Evolutionary conservation across 2,888 invertebrate species (phyloP).

Genomic region (Tenodera sinensis): DNA sequence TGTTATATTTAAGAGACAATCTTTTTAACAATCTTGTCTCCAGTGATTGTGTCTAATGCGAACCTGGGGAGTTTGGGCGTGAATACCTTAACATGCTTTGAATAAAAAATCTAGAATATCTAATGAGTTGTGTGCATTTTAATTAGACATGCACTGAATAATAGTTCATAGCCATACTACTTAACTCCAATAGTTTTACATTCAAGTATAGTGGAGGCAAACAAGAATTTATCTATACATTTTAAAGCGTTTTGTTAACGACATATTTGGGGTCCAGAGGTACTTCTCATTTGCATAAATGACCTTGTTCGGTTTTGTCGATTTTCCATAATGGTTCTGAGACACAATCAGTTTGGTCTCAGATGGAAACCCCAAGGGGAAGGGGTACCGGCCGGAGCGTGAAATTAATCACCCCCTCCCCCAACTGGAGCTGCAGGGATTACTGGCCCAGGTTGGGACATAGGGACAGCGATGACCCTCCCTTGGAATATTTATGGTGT

Average conservation of each 20-base stretch:
- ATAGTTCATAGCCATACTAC: no score
- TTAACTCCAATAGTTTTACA: no score
- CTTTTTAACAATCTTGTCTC: no score
- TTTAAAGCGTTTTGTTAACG: not conserved
- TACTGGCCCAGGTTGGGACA: not conserved
- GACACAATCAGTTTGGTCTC: not conserved
- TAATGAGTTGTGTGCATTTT: no score
- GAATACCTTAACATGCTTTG: no score
- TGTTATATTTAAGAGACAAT: no score
- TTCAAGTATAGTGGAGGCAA: no score
- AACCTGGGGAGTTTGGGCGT: no score
- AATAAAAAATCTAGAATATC: no score
- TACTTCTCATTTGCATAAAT: not conserved
- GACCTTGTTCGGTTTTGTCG: not conserved
- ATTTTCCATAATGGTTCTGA: not conserved
- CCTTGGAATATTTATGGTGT: not conserved
- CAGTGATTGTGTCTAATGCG: no score
- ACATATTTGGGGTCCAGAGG: not conserved
- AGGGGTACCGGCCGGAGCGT: not conserved
- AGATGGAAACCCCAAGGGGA: not conserved
- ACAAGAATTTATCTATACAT: no score
- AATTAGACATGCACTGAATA: no score
- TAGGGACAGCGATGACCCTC: not conserved
- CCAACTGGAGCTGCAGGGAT: not conserved
- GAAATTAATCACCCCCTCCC: not conserved